phyloP scores from a whole-genome alignment of 1,140 invertebrate species.

The Notospermus geniculatus region DNA sequence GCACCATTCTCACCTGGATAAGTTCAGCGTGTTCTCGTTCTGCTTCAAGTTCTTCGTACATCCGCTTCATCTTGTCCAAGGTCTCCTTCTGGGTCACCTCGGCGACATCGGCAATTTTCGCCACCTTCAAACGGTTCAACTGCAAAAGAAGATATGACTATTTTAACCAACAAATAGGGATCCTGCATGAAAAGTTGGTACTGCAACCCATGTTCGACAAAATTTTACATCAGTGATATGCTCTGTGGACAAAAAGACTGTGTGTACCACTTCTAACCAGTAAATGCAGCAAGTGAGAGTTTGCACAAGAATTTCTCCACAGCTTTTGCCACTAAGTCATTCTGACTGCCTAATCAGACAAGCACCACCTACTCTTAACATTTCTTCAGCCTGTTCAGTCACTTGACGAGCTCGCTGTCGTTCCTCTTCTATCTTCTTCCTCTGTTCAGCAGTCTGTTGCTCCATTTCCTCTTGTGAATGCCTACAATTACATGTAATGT shows the following conservation, averaged over 20 bases:
- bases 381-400: constrained; percentile 43
- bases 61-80: constrained; percentile 33
- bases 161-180: background rate
- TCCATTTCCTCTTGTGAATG: constrained; percentile 39
- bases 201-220: too few species aligned
- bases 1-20: too few species aligned
- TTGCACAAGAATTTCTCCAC: too few species aligned
- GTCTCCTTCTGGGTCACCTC: constrained; percentile 41
- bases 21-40: constrained; percentile 33
- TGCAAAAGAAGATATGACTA: constrained; percentile 20
- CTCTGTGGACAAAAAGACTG: too few species aligned
- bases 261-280: too few species aligned
- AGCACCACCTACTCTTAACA: constrained; percentile 40
- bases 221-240: background rate
- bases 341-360: too few species aligned
- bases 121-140: constrained; percentile 42
- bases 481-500: constrained; percentile 23
- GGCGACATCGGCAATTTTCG: constrained; percentile 40
- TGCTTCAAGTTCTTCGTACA: constrained; percentile 30
- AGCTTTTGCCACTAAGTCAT: too few species aligned
- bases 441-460: constrained; percentile 33
- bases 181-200: background rate
- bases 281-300: too few species aligned
- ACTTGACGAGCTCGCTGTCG: constrained; percentile 36
- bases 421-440: constrained; percentile 33